Base-by-base conservation (phyloP, 2,113 vertebrate genomes). In the Athene cunicularia region DNA sequence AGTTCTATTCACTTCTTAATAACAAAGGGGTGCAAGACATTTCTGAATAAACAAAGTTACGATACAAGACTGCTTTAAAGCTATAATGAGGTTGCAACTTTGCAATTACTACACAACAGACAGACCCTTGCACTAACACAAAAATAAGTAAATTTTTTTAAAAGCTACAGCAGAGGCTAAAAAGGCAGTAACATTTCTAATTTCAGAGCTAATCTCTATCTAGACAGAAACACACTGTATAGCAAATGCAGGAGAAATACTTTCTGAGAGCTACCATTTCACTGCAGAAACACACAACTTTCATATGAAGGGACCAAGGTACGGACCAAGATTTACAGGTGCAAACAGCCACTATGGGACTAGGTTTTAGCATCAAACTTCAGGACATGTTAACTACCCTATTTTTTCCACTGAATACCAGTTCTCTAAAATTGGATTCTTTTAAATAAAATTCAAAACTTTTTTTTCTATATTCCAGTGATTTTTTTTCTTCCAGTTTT, bases 241-340 rank as follows among this genome's bases (percentile, higher is more conserved):
- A 64, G 60, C 30, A 90, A 90, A 73, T 6, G 24, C 2, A 93
- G 5, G 14, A 81, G 11, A 81, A 81, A 83, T 17, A 47, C 33
- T 74, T 90, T 33, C 53, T 28, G n/a, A 79, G n/a, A 74, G 49
- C 75, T 71, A 37, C 22, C 45, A 18, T 14, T 43, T 53, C 1
- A 1, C 47, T 52, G 23, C 0, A 0, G 35, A 20, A 24, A 28
- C 11, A 28, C 0, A 28, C 37, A 79, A 67, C 26, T 88, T 74
- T 45, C 30, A 10, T 5, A 26, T 1, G 23, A 73, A 73, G 9
- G 2, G 8, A 41, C 16, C 49, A 21, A 87, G 13, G 12, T 26
- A 81, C 52, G 60, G 18, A 74, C 8, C 59, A 79, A 35, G 30
- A 43, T 21, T 60, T 85, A 53, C 60, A 75, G 24, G 56, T 60